Percentiles rank a stretch among this genome's conserved stretches.
Evolutionary conservation across 1,140 invertebrate genomes (phyloP).

Genomic region (Drosophila kanapiae): DNA sequence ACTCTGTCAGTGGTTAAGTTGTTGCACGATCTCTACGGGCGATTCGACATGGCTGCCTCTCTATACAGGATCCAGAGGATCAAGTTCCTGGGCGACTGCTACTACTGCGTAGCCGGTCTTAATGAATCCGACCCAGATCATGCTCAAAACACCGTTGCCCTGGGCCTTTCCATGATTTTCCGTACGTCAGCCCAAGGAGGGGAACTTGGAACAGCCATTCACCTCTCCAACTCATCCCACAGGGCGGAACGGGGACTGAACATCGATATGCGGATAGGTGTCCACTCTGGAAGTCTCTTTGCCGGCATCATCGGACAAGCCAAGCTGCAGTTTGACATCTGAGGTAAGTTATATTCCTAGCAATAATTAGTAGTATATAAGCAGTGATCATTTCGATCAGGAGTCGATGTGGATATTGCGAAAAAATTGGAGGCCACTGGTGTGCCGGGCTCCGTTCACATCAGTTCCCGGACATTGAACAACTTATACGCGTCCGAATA

Average conservation of each 20-base stretch:
- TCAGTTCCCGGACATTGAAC: slow-evolving; percentile 13
- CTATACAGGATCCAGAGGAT: slow-evolving; percentile 91
- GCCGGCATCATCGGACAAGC: slow-evolving; percentile 95
- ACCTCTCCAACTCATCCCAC: not conserved
- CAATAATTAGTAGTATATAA: not conserved
- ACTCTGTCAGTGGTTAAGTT: slow-evolving; percentile 93
- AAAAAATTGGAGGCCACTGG: slow-evolving; percentile 97
- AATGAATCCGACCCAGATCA: slow-evolving; percentile 90
- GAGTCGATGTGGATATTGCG: slow-evolving; percentile 94
- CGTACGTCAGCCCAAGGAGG: slow-evolving; percentile 85
- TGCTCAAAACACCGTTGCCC: slow-evolving; percentile 93
- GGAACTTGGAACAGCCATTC: slow-evolving; percentile 71
- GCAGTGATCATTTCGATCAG: slow-evolving; percentile 9
- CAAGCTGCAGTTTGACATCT: slow-evolving; percentile 98
- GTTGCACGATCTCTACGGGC: slow-evolving; percentile 96
- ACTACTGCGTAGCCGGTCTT: slow-evolving; percentile 96
- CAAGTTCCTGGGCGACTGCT: slow-evolving; percentile 97
- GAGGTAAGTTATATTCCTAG: slow-evolving; percentile 87
- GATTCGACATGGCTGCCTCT: slow-evolving; percentile 95
- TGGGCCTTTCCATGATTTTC: slow-evolving; percentile 96
- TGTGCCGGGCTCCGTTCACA: slow-evolving; percentile 90
- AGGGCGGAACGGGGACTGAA: slow-evolving; percentile 90
- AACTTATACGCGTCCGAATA: not conserved
- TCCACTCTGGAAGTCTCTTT: slow-evolving; percentile 95
- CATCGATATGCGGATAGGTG: slow-evolving; percentile 98